Conservation (phyloP, 2,797 vertebrate species). For the Rousettus madagascariensis region DNA sequence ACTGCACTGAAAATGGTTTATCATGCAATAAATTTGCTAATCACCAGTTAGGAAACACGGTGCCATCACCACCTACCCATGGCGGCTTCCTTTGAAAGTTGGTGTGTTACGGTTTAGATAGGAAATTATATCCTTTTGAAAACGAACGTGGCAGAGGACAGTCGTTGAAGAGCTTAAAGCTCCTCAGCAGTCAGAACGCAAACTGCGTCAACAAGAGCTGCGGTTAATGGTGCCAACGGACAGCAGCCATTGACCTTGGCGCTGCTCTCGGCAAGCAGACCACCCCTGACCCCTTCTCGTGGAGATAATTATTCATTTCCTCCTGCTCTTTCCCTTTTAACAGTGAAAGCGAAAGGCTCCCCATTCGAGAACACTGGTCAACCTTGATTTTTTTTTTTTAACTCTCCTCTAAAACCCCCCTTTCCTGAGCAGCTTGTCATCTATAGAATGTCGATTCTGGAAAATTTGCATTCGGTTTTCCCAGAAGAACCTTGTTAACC, state of each 20-base stretch:
- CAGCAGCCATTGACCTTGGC: constrained; percentile 52
- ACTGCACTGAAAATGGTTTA: constrained; percentile 79
- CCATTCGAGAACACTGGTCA: neutral
- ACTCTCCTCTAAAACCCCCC: neutral
- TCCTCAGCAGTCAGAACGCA: constrained; percentile 70
- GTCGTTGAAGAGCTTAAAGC: constrained; percentile 71
- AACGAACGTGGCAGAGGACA: constrained; percentile 77
- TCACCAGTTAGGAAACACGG: constrained; percentile 79
- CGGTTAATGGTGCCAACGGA: constrained; percentile 17
- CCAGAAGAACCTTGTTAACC: neutral
- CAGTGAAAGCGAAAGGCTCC: neutral
- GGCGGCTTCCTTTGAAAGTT: constrained; percentile 78
- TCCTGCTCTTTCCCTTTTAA: neutral
- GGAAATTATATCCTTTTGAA: constrained; percentile 81
- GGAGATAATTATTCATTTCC: neutral
- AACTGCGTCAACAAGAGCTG: constrained; percentile 33
- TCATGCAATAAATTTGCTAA: constrained; percentile 84
- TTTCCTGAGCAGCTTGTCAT: neutral
- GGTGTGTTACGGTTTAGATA: constrained; percentile 70
- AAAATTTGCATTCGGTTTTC: neutral
- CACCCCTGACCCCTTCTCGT: neutral
- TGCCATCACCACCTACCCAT: constrained; percentile 75
- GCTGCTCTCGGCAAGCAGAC: neutral
- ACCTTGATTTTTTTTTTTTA: neutral
- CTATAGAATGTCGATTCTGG: neutral